A percentile compares a stretch with the other conserved stretches of the same genome.
Evolutionary conservation across 2,113 vertebrate genomes (phyloP).

Genomic region (Acinonyx jubatus): DNA sequence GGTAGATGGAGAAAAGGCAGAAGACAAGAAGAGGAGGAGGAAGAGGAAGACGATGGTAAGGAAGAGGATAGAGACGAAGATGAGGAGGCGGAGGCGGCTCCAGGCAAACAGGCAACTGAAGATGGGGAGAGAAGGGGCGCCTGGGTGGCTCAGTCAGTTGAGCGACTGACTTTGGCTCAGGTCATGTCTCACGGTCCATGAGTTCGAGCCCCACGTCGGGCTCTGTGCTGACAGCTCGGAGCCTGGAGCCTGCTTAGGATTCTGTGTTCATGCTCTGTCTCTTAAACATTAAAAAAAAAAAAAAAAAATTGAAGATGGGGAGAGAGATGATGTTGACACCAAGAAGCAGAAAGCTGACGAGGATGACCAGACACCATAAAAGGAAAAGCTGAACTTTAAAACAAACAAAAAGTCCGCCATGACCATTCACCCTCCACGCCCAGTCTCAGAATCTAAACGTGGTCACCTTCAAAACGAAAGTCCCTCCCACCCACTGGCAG

Average conservation of each 20-base stretch:
- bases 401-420: not conserved
- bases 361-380: not conserved
- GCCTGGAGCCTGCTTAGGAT: too few species aligned
- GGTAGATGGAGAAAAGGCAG: not conserved
- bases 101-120: not conserved
- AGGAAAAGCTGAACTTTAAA: not conserved
- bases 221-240: too few species aligned
- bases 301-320: not conserved
- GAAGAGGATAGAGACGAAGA: not conserved
- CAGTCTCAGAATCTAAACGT: conserved; percentile 75
- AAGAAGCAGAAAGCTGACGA: not conserved
- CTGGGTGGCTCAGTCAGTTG: too few species aligned
- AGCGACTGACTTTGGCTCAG: too few species aligned
- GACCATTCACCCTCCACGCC: not conserved
- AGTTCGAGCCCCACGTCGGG: too few species aligned
- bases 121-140: too few species aligned
- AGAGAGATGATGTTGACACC: not conserved
- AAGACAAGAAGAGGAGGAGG: not conserved
- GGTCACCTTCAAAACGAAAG: conserved; percentile 85
- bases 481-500: not conserved
- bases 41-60: not conserved
- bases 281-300: too few species aligned
- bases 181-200: too few species aligned
- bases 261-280: too few species aligned
- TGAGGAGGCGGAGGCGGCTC: not conserved